These are phyloP conservation scores for Drosophila mayri DNA, from an alignment of 1,140 invertebrate species.

Conservation along the genomic window DNA sequence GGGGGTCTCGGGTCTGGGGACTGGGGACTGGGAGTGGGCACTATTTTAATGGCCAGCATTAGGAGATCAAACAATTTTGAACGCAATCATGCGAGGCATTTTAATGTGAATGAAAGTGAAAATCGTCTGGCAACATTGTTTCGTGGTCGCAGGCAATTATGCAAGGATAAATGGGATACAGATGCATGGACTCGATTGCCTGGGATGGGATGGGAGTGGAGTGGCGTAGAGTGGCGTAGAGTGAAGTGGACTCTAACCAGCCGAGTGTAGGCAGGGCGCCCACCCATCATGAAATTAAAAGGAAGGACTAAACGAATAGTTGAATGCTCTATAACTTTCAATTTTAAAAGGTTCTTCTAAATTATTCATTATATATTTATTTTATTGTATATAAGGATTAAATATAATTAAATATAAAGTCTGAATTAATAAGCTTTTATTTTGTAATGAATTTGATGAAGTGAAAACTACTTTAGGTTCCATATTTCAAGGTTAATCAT, in stretches of 20 bases:
- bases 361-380: no score
- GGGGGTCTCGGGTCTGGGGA: not conserved
- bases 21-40: conserved; percentile 34
- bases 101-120: conserved; percentile 84
- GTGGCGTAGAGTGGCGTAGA: not conserved
- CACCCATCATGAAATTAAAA: conserved; percentile 20
- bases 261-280: conserved; percentile 18
- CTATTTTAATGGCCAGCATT: conserved; percentile 80
- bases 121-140: conserved; percentile 66
- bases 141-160: conserved; percentile 69
- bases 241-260: not conserved
- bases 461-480: not conserved
- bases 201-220: not conserved
- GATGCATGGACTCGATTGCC: conserved; percentile 45
- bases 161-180: conserved; percentile 73
- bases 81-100: conserved; percentile 82
- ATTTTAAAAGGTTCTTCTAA: no score
- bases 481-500: not conserved
- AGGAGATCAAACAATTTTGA: conserved; percentile 82
- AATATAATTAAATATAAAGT: not conserved
- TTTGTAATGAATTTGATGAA: no score
- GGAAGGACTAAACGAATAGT: conserved; percentile 2
- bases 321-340: conserved; percentile 2
- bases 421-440: not conserved
- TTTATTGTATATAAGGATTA: not conserved